Evolutionary conservation across 2,113 vertebrate species (phyloP).

Genomic region (Ploceus nigricollis): DNA sequence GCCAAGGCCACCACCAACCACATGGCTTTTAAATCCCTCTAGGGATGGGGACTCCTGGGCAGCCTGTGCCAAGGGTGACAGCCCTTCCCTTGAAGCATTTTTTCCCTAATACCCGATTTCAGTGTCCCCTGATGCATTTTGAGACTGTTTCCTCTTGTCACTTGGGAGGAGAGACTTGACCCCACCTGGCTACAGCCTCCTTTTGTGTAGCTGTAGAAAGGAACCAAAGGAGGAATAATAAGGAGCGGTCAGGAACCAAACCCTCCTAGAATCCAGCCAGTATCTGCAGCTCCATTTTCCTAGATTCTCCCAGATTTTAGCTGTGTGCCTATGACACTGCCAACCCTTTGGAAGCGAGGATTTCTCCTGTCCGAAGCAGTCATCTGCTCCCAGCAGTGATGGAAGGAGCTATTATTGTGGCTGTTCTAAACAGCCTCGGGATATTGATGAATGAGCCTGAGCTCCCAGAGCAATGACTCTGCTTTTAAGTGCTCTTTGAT

Average conservation of each 20-base stretch:
- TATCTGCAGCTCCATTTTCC: background rate
- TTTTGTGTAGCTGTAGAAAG: background rate
- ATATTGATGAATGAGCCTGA: background rate
- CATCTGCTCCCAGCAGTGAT: background rate
- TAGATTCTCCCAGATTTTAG: background rate
- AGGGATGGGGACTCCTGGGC: background rate
- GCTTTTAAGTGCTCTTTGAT: conserved; percentile 31
- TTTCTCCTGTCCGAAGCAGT: background rate
- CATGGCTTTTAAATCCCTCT: background rate
- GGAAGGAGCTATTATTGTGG: background rate
- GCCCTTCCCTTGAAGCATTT: background rate
- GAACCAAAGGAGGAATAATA: background rate
- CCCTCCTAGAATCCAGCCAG: background rate
- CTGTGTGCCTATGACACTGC: background rate
- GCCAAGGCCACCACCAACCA: background rate
- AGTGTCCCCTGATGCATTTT: fast-evolving
- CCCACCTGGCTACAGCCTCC: background rate
- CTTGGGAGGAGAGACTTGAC: fast-evolving
- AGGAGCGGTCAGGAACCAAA: background rate
- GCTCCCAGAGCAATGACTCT: background rate
- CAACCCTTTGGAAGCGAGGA: background rate
- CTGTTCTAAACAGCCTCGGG: background rate
- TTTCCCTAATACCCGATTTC: background rate
- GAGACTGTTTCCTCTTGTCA: background rate
- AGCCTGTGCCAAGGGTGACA: background rate